Base-by-base conservation (phyloP, 2,888 invertebrate species). In the Hesperia comma region DNA sequence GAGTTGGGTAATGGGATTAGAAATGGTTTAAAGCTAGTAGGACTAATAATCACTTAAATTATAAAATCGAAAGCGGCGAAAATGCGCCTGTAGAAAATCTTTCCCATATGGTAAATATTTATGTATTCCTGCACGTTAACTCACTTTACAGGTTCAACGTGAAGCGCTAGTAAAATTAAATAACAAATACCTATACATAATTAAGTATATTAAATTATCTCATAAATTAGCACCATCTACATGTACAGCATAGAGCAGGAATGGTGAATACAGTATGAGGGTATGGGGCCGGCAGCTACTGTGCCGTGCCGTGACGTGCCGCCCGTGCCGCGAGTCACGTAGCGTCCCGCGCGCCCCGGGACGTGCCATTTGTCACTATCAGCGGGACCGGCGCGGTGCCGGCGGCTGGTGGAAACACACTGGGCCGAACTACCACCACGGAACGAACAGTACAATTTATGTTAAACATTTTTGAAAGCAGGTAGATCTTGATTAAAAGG, bases 321-420 rank as follows among this genome's bases (percentile, higher is more conserved):
- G 6, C n/a, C n/a, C 81, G 77, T 77, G 80, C 68, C 41, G 40
- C 67, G 21, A 72, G 83, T 82, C 83, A 84, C 84, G 83, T 79
- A 79, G 69, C 69, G 82, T 82, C 83, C 82, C 84, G 83, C 79
- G 78, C 69, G 69, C 67, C 69, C 26, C 26, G 46, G 10, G 32
- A 32, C 19, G 51, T 51, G 69, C 78, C 80, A 76, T 85, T 83
- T 81, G 80, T 84, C 83, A 83, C 78, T 74, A 79, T 81, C 8
- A 8, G 8, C 3, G 8, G 80, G 78, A 6, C 15, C 68, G 70
- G 70, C 61, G 71, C n/a, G n/a, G n/a, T n/a, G n/a, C n/a, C n/a
- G n/a, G n/a, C 68, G 3, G 43, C 43, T 26, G 26, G 26, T 43
- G 10, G 43, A 43, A 21, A 26, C 57, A 43, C 12, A 41, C 57